Conservation (phyloP, 2,113 vertebrate genomes). For the Barnardius zonarius region DNA sequence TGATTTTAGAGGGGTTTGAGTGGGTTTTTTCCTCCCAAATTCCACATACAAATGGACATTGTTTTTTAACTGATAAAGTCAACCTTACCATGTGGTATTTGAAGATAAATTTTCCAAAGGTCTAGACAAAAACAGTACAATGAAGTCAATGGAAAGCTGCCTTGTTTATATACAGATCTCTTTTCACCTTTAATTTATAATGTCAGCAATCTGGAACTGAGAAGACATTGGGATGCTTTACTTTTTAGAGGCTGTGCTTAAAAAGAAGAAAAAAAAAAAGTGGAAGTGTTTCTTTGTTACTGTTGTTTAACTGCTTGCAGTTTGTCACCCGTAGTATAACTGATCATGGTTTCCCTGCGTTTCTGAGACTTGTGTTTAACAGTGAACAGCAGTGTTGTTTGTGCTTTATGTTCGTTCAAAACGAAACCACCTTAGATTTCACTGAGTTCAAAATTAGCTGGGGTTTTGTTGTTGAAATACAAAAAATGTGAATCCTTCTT, state of each 20-base stretch:
- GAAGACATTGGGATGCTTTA: slow-evolving; percentile 46
- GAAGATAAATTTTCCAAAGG: slow-evolving; percentile 68
- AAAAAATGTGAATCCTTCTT: slow-evolving; percentile 42
- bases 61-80: slow-evolving; percentile 66
- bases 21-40: slow-evolving; percentile 21
- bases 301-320: slow-evolving; percentile 50
- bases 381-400: slow-evolving; percentile 56
- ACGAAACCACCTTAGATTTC: slow-evolving; percentile 49
- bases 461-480: slow-evolving; percentile 49
- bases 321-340: slow-evolving; percentile 44
- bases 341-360: slow-evolving; percentile 62
- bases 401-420: slow-evolving; percentile 56
- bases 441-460: slow-evolving; percentile 52
- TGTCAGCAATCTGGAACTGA: slow-evolving; percentile 62
- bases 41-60: slow-evolving; percentile 51
- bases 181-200: slow-evolving; percentile 74
- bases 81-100: slow-evolving; percentile 62
- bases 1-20: not conserved
- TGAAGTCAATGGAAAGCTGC: slow-evolving; percentile 70
- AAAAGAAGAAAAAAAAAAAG: slow-evolving; percentile 33
- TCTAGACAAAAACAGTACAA: slow-evolving; percentile 59
- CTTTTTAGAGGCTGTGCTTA: slow-evolving; percentile 65
- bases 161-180: slow-evolving; percentile 73
- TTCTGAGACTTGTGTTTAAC: slow-evolving; percentile 59
- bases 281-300: slow-evolving; percentile 25